These are phyloP conservation scores for Meiosimyza platycephala DNA, from an alignment of 2,888 invertebrate species.

Conservation along the genomic window DNA sequence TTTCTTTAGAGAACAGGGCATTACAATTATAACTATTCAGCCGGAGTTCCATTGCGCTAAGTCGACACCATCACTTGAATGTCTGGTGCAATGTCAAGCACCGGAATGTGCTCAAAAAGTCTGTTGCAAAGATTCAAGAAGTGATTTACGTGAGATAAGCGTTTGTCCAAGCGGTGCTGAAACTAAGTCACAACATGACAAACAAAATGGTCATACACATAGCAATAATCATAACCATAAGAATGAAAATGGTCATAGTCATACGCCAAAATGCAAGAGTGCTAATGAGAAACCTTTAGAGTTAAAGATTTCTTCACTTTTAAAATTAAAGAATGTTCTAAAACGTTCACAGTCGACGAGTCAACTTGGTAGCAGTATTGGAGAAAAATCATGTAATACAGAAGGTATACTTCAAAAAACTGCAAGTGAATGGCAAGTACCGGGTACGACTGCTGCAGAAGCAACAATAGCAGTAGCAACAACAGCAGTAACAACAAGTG, in stretches of 20 bases:
- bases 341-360: slow-evolving; percentile 7
- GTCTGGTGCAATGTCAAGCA: slow-evolving; percentile 60
- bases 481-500: too few relatives aligned
- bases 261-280: background rate
- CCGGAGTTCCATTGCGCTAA: slow-evolving; percentile 77
- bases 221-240: slow-evolving; percentile 19
- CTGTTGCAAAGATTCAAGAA: slow-evolving; percentile 60
- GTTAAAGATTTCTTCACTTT: slow-evolving; percentile 45
- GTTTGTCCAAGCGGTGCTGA: slow-evolving; percentile 44
- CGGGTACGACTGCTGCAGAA: background rate
- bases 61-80: slow-evolving; percentile 55
- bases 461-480: background rate
- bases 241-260: slow-evolving; percentile 32
- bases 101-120: slow-evolving; percentile 62
- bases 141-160: slow-evolving; percentile 56
- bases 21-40: slow-evolving; percentile 86
- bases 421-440: background rate
- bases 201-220: slow-evolving; percentile 16
- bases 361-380: background rate
- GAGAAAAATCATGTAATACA: background rate
- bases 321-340: slow-evolving; percentile 32
- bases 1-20: slow-evolving; percentile 84
- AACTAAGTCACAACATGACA: slow-evolving; percentile 12
- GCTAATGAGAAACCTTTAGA: slow-evolving; percentile 47
- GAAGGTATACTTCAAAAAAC: background rate